Evolutionary conservation across 2,113 vertebrate genomes (phyloP).

Genomic region (Mormyrus iriodes): DNA sequence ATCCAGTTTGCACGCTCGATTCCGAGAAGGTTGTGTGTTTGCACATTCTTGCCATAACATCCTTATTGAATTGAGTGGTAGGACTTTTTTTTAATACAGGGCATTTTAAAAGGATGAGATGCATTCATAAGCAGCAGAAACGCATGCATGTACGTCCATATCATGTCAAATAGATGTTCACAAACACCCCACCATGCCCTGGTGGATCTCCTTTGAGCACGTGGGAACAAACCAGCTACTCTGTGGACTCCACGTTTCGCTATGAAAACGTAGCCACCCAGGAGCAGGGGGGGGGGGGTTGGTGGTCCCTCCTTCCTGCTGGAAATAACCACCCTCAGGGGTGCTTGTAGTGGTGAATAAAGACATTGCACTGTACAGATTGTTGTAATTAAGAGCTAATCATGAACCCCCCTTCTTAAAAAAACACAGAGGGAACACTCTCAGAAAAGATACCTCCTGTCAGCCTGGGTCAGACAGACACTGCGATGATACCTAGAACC

Average conservation of each 20-base stretch:
- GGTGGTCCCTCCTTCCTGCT: conserved; percentile 4
- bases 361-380: conserved; percentile 47
- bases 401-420: background rate
- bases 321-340: conserved; percentile 49
- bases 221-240: background rate
- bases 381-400: conserved; percentile 57
- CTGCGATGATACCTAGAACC: background rate
- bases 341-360: conserved; percentile 56
- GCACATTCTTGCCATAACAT: background rate
- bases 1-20: background rate
- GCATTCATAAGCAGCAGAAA: background rate
- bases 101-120: background rate
- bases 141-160: background rate
- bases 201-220: background rate
- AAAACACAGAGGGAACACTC: background rate
- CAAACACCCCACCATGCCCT: background rate
- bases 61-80: background rate
- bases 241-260: background rate
- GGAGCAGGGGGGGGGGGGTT: background rate
- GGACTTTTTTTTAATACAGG: background rate
- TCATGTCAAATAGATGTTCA: background rate
- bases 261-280: background rate
- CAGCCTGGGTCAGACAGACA: background rate
- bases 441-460: background rate
- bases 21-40: background rate